These are phyloP conservation scores for Clarias pachynema DNA, from an alignment of 2,797 vertebrate species.

Conservation along the genomic window DNA sequence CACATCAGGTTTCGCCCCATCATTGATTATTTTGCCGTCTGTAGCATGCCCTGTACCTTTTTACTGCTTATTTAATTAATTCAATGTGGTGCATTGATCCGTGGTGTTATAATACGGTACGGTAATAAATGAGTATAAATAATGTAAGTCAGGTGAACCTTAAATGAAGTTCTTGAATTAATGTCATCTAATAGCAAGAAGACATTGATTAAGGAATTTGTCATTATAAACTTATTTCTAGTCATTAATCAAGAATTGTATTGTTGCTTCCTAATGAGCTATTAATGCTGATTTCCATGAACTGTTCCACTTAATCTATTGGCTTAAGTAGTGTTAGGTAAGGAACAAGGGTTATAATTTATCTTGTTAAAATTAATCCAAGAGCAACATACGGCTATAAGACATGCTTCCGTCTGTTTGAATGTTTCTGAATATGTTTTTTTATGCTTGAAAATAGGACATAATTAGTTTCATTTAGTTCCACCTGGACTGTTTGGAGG, in stretches of 20 bases:
- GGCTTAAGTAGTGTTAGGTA: not conserved
- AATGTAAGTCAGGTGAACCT: not conserved
- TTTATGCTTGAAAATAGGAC: slow-evolving; percentile 6
- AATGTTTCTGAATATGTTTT: not conserved
- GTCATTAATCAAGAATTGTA: not conserved
- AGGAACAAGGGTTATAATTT: not conserved
- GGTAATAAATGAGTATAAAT: not conserved
- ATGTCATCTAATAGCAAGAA: not conserved
- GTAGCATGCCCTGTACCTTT: not conserved
- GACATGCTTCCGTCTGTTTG: not conserved
- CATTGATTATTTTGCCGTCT: not conserved
- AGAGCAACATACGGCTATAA: not conserved
- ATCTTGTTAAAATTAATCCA: not conserved
- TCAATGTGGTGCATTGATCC: not conserved
- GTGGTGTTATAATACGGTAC: not conserved
- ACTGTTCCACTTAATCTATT: not conserved
- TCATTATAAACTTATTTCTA: not conserved
- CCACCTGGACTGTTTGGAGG: not conserved
- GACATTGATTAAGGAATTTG: not conserved
- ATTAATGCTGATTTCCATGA: not conserved
- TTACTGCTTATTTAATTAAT: not conserved
- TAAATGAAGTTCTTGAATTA: not conserved
- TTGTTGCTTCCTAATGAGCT: not conserved
- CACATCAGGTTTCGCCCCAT: not conserved
- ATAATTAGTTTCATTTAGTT: slow-evolving; percentile 8